These are phyloP conservation scores for Mechanitis messenoides DNA, from an alignment of 2,888 invertebrate genomes.

Conservation along the genomic window DNA sequence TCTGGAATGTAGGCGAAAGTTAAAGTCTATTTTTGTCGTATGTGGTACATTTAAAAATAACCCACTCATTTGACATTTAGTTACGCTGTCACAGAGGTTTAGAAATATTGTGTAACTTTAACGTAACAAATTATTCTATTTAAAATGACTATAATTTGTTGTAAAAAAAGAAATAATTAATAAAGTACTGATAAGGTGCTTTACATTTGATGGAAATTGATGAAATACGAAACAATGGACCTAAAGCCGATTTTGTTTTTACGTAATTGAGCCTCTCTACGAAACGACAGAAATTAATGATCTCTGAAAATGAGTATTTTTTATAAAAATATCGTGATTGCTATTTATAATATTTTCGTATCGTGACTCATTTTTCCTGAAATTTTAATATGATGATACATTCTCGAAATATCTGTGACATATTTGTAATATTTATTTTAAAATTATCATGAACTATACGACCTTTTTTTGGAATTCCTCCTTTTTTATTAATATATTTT, in stretches of 20 bases:
- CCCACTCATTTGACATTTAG: slow-evolving; percentile 21
- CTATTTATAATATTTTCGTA: slow-evolving; percentile 15
- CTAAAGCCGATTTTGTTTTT: slow-evolving; percentile 13
- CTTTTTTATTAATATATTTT: no score
- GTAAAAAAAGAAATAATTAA: neutral
- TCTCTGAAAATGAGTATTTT: slow-evolving; percentile 12
- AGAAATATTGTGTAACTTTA: slow-evolving; percentile 8
- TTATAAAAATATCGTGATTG: slow-evolving; percentile 14
- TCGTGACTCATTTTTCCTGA: slow-evolving; percentile 21
- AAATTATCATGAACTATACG: neutral
- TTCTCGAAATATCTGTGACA: slow-evolving; percentile 9
- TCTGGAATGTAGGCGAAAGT: slow-evolving; percentile 23
- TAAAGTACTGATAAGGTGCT: neutral
- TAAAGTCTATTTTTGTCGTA: slow-evolving; percentile 24
- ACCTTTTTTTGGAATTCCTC: no score
- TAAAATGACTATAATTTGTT: neutral
- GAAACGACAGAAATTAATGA: slow-evolving; percentile 18
- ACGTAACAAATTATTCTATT: neutral
- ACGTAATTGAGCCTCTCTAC: slow-evolving; percentile 13
- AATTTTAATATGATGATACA: slow-evolving; percentile 16
- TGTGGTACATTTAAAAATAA: slow-evolving; percentile 23
- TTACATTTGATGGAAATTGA: slow-evolving; percentile 3
- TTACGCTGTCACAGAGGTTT: slow-evolving; percentile 10
- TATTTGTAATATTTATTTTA: slow-evolving; percentile 3
- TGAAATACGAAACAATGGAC: slow-evolving; percentile 1